Evolutionary conservation across 2,113 vertebrate species (phyloP).

Genomic region (Aptenodytes patagonicus): DNA sequence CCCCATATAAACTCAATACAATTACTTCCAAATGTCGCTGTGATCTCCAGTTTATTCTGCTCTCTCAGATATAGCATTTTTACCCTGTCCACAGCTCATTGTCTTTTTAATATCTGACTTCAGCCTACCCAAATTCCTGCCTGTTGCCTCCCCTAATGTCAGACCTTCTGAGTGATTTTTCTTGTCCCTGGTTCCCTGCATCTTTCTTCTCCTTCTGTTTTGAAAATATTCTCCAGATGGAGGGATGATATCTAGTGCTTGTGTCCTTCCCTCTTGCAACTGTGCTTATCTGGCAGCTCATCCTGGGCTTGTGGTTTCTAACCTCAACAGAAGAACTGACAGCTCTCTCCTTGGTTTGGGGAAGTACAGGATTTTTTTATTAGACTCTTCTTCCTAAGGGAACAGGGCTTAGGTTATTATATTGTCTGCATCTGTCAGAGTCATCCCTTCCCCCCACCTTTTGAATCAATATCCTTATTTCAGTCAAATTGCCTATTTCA

Average conservation of each 20-base stretch:
- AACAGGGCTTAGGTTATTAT: background rate
- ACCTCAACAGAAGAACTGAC: background rate
- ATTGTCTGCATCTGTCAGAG: background rate
- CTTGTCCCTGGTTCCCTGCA: background rate
- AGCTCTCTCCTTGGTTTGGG: background rate
- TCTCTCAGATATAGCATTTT: background rate
- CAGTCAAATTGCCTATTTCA: background rate
- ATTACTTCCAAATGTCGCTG: background rate
- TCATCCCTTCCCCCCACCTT: background rate
- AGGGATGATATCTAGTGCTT: background rate
- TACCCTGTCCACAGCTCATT: background rate
- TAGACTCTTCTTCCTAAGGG: background rate
- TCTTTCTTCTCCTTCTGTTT: background rate
- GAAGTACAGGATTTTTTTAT: slow-evolving; percentile 18
- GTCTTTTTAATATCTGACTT: background rate
- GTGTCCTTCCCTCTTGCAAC: background rate
- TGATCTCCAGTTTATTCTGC: background rate
- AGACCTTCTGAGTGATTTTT: background rate
- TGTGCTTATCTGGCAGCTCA: background rate
- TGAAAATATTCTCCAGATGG: background rate
- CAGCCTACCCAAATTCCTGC: background rate
- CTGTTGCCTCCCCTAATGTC: background rate
- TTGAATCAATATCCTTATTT: background rate
- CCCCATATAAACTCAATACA: background rate
- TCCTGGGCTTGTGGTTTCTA: background rate